Base-by-base conservation (phyloP, 2,797 vertebrate genomes). In the Pteronotus mesoamericanus region DNA sequence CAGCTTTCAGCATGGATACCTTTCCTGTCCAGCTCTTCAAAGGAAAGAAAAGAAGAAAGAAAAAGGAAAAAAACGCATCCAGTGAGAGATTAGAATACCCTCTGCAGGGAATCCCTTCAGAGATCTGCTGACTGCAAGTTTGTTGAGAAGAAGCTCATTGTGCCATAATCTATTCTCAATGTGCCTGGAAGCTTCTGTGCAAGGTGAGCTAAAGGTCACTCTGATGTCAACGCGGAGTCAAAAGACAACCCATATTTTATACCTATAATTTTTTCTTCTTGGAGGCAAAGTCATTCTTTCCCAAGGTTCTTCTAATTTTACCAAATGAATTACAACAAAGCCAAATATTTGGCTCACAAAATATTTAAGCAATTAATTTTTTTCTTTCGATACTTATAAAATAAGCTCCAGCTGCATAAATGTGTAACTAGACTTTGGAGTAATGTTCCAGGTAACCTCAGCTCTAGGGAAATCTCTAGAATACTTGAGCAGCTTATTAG, bases 1-100 rank as follows among this genome's bases (percentile, higher is more conserved):
- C 75, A 57, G 82, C 53, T 80, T 97, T 95, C 68, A 94, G 69
- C 32, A 39, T 72, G 42, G 80, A 22, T 46, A 95, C 74, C 90
- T 97, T 97, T 69, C 89, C 90, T 75, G 94, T 64, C 85, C 66
- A 75, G 74, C 4, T 64, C 94, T 86, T 93, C 88, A 98, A 97
- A 96, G 64, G 0, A 4, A 39, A 34, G 6, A 22, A 94, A 95
- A 96, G 66, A 92, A 71, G 11, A 94, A 79, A 72, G 53, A 59
- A 37, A 59, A 69, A 34, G 68, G 68, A 1, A 0, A 1, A 12
- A n/a, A 93, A 96, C 8, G 15, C 32, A 91, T 53, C 69, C 29
- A 42, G n/a, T 37, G 75, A 69, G 92, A 95, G 92, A 83, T 95
- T 96, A 96, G 91, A 96, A 77, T 89, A 86, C 61, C 26, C 95